Percentiles rank a stretch among this genome's conserved stretches.
Conservation (phyloP, 2,797 vertebrate genomes). For the Emydoidea blandingii region DNA sequence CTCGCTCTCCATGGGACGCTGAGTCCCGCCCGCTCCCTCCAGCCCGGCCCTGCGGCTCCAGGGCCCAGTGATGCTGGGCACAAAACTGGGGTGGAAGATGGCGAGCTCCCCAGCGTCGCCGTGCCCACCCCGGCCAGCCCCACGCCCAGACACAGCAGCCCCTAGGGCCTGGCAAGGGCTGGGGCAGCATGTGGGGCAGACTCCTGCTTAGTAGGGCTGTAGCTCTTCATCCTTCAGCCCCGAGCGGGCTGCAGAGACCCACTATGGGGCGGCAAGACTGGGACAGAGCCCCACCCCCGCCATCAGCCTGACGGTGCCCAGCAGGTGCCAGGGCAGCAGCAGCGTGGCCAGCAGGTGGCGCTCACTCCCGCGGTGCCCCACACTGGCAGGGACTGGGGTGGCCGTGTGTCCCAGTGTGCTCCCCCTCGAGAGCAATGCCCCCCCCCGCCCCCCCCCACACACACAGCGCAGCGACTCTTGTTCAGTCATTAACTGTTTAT, state of each 20-base stretch:
- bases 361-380: neutral
- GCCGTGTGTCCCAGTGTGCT: no score
- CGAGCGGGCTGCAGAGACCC: no score
- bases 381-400: no score
- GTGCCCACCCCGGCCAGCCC: neutral
- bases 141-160: neutral
- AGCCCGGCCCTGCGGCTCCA: neutral
- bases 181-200: no score
- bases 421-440: neutral
- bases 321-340: neutral
- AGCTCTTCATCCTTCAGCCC: neutral
- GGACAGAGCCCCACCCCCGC: neutral
- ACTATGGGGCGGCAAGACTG: no score
- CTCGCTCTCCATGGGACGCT: neutral
- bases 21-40: fast-evolving
- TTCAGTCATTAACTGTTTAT: neutral
- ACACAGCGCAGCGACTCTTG: no score
- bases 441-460: no score
- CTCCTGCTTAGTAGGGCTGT: neutral
- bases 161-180: neutral
- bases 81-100: no score
- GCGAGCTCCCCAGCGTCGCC: no score
- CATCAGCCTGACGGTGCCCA: neutral
- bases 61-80: neutral
- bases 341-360: neutral